A percentile compares a stretch with the other conserved stretches of the same genome.
Evolutionary conservation across 1,140 invertebrate species (phyloP).

Genomic region (Apis florea): DNA sequence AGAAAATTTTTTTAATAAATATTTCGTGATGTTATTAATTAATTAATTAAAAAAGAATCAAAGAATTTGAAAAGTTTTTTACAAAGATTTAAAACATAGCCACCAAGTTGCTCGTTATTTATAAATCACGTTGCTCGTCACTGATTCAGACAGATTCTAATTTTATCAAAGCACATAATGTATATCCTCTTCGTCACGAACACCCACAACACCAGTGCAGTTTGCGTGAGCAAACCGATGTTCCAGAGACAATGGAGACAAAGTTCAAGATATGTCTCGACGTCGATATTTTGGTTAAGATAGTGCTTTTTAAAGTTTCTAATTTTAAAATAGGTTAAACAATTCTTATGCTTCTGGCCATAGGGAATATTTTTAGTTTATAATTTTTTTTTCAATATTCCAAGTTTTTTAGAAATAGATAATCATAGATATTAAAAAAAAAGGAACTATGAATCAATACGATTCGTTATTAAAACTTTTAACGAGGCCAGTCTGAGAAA

Average conservation of each 20-base stretch:
- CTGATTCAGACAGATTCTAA: constrained; percentile 8
- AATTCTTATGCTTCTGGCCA: background rate
- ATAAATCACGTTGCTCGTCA: background rate
- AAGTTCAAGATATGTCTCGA: background rate
- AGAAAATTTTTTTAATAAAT: no score
- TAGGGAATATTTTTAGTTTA: background rate
- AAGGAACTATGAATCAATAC: no score
- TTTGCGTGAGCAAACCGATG: background rate
- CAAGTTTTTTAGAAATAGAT: no score
- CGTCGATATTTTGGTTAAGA: constrained; percentile 3
- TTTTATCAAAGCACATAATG: constrained; percentile 4
- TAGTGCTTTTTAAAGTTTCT: background rate
- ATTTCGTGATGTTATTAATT: no score
- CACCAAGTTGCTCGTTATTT: no score
- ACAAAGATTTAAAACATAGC: no score
- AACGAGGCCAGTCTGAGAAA: no score
- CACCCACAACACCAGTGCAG: background rate
- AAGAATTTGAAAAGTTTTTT: no score
- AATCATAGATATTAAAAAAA: no score
- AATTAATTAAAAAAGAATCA: no score
- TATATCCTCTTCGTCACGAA: background rate
- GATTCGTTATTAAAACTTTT: no score
- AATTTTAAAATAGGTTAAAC: background rate
- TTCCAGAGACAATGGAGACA: background rate
- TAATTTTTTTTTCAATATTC: background rate